A percentile compares a stretch with the other conserved stretches of the same genome.
phyloP scores from a whole-genome alignment of 2,888 invertebrate genomes.

The Drosophila niveifrons region DNA sequence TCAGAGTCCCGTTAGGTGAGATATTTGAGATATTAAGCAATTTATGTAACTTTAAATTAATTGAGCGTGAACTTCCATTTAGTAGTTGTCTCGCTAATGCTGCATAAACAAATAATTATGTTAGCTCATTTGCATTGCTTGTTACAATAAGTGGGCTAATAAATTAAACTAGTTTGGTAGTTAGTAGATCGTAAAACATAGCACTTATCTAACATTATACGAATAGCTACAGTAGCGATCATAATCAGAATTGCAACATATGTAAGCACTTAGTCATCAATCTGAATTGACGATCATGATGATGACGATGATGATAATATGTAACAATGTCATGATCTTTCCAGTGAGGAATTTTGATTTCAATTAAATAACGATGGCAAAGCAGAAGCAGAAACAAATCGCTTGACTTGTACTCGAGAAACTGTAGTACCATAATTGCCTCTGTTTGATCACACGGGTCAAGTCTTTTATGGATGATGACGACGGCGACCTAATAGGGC shows the following conservation, averaged over 20 bases:
- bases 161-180: not conserved
- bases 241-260: conserved; percentile 2
- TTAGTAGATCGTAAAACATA: not conserved
- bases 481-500: conserved; percentile 62
- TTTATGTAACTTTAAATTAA: not conserved
- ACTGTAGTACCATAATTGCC: conserved; percentile 32
- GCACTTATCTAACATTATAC: not conserved
- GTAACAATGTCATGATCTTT: conserved; percentile 44
- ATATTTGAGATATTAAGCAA: not conserved
- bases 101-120: not conserved
- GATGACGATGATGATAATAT: conserved; percentile 5
- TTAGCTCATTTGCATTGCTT: not conserved
- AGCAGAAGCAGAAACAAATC: conserved; percentile 57
- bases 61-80: not conserved
- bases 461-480: conserved; percentile 38
- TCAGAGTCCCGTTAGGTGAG: not conserved
- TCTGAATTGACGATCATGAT: conserved; percentile 24
- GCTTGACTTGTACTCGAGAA: conserved; percentile 25
- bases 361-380: conserved; percentile 68
- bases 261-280: conserved; percentile 27
- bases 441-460: conserved; percentile 41
- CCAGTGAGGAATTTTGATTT: conserved; percentile 55
- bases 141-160: not conserved
- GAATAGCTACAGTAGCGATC: not conserved
- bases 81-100: not conserved